phyloP scores from a whole-genome alignment of 2,797 vertebrate species.

The Cyclura pinguis region DNA sequence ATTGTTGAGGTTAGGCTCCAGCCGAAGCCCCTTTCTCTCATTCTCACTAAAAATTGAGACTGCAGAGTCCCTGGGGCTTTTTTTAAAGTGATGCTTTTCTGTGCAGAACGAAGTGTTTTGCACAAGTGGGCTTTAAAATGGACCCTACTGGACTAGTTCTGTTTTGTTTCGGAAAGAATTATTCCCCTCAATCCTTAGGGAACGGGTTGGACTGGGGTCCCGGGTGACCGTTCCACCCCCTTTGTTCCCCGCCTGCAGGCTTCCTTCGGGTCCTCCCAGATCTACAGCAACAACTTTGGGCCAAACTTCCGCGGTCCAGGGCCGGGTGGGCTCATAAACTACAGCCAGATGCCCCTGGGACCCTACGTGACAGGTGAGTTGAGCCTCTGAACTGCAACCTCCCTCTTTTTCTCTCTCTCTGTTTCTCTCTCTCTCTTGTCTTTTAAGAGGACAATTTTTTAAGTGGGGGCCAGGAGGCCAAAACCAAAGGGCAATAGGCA shows the following conservation, averaged over 20 bases:
- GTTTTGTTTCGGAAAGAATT: not conserved
- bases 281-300: constrained; percentile 92
- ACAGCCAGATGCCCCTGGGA: constrained; percentile 98
- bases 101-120: no score
- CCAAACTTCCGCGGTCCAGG: constrained; percentile 92
- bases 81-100: no score
- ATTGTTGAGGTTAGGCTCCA: no score
- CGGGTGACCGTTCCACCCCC: rapidly evolving
- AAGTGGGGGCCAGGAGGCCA: constrained; percentile 19
- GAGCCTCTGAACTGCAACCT: rapidly evolving
- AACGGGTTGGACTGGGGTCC: not conserved
- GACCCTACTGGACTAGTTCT: no score
- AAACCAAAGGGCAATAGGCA: not conserved
- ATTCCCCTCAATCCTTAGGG: not conserved
- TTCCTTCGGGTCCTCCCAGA: constrained; percentile 92
- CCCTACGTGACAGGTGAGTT: constrained; percentile 95
- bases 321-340: constrained; percentile 94
- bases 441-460: constrained; percentile 7
- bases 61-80: no score
- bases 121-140: no score
- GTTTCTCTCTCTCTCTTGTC: not conserved
- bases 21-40: no score
- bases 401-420: no score
- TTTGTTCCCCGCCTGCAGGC: constrained; percentile 79
- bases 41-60: no score